Evolutionary conservation across 1,140 invertebrate genomes (phyloP).

Genomic region (Muscidifurax raptorellus): DNA sequence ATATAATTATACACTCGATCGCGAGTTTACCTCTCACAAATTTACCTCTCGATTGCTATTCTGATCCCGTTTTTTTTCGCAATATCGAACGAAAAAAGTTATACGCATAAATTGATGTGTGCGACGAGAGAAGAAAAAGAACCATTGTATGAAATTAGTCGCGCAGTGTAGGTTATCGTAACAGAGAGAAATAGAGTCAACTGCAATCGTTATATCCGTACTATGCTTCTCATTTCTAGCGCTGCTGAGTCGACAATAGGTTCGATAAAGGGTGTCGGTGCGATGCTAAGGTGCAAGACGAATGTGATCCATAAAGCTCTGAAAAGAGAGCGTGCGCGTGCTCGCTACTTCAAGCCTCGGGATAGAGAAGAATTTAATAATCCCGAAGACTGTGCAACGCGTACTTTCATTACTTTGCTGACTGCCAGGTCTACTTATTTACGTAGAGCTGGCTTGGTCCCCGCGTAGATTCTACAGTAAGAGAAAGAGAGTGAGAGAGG

Average conservation of each 20-base stretch:
- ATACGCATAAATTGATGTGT: too few relatives aligned
- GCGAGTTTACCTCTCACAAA: too few relatives aligned
- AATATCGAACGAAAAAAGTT: too few relatives aligned
- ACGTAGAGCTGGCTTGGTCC: background rate
- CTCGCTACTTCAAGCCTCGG: background rate
- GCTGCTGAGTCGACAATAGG: background rate
- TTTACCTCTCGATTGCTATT: background rate
- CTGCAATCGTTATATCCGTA: background rate
- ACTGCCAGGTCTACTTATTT: background rate
- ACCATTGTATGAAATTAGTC: too few relatives aligned
- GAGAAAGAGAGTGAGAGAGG: too few relatives aligned
- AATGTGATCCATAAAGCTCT: background rate
- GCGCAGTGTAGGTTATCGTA: background rate
- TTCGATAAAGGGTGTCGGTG: background rate
- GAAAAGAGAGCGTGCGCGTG: background rate
- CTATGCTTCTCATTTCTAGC: background rate
- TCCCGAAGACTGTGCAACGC: background rate
- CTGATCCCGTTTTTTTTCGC: too few relatives aligned
- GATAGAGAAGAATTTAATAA: constrained; percentile 18
- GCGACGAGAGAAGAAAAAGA: too few relatives aligned
- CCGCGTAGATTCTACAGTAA: background rate
- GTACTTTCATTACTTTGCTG: background rate
- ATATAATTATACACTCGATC: too few relatives aligned
- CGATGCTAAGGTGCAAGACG: background rate
- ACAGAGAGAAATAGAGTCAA: background rate